A percentile compares a stretch with the other conserved stretches of the same genome.
These are phyloP conservation scores for Cygnus buccinator DNA, from an alignment of 2,113 vertebrate species.

Conservation along the genomic window DNA sequence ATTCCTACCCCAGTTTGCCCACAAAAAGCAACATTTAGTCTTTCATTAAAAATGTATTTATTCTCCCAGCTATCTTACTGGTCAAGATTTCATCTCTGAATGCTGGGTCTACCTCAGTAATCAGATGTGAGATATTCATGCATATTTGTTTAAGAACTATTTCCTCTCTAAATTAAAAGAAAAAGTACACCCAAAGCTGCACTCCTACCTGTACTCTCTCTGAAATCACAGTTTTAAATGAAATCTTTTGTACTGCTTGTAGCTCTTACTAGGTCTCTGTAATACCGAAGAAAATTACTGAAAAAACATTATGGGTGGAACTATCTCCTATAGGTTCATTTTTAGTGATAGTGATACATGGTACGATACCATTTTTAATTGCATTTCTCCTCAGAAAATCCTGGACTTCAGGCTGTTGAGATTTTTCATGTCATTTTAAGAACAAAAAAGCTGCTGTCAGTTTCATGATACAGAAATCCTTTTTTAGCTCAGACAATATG, in stretches of 20 bases:
- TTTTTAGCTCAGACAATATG: background rate
- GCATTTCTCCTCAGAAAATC: background rate
- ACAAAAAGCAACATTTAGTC: background rate
- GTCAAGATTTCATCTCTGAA: background rate
- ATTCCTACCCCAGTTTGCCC: background rate
- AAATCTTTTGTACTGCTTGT: background rate
- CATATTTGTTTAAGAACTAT: background rate
- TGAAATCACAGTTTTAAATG: background rate
- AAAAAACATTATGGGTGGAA: background rate
- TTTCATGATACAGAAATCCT: background rate
- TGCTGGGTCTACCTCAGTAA: background rate
- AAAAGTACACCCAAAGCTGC: background rate
- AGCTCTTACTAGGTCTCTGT: background rate
- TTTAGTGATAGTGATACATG: background rate
- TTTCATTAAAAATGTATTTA: background rate
- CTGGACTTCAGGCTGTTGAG: background rate
- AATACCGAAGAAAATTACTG: background rate
- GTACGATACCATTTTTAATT: background rate
- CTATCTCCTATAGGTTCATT: background rate
- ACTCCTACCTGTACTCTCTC: background rate
- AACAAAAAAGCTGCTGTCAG: background rate
- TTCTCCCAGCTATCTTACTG: rapidly evolving
- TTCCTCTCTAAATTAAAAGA: background rate
- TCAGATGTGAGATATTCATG: background rate
- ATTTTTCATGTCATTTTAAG: background rate